phyloP scores from a whole-genome alignment of 2,113 vertebrate species.

The Platichthys stellatus region DNA sequence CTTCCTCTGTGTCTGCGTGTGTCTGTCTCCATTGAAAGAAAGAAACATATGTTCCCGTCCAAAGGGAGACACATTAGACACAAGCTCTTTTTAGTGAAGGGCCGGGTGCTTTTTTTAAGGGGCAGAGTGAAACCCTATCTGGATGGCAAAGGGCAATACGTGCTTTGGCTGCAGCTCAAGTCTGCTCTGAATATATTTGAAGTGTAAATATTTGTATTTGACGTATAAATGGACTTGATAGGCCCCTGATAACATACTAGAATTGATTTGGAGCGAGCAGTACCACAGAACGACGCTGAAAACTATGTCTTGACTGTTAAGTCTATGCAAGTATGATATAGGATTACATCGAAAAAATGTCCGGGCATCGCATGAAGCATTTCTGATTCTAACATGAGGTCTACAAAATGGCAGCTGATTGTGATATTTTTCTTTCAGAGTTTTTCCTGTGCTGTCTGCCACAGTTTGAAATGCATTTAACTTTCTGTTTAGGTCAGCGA shows the following conservation, averaged over 20 bases:
- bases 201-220: conserved; percentile 83
- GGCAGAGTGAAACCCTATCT: conserved; percentile 80
- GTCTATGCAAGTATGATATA: conserved; percentile 46
- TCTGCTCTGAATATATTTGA: conserved; percentile 74
- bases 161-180: conserved; percentile 74
- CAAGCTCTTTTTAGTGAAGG: conserved; percentile 76
- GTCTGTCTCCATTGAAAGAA: conserved; percentile 65
- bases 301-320: conserved; percentile 56
- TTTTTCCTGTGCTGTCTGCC: background rate
- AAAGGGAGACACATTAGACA: conserved; percentile 75
- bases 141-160: conserved; percentile 76
- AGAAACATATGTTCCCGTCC: conserved; percentile 74
- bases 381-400: conserved; percentile 12
- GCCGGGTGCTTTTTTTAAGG: conserved; percentile 72
- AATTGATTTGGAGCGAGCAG: conserved; percentile 63
- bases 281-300: conserved; percentile 24
- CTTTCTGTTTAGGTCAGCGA: background rate
- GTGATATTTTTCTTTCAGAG: background rate
- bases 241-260: conserved; percentile 74
- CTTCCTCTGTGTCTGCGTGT: conserved; percentile 44
- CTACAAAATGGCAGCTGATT: conserved; percentile 20
- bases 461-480: conserved; percentile 2
- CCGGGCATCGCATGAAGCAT: background rate
- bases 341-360: conserved; percentile 50
- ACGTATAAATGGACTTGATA: conserved; percentile 80